Evolutionary conservation across 1,140 invertebrate species (phyloP).

Genomic region (Cotesia glomerata): DNA sequence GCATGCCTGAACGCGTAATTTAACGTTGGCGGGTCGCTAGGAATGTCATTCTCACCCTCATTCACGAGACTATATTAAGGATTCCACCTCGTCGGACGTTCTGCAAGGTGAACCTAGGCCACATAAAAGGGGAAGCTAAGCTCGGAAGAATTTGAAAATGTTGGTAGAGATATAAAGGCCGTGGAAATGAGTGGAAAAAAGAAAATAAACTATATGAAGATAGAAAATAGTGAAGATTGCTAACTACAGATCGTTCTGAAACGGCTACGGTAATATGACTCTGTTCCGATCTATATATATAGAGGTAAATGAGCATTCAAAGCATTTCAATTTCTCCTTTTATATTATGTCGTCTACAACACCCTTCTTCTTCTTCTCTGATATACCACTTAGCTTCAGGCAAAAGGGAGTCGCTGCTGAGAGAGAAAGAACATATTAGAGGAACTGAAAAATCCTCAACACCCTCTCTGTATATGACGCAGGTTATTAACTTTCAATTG

Average conservation of each 20-base stretch:
- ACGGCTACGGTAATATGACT: neutral
- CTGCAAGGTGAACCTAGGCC: neutral
- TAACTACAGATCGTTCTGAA: neutral
- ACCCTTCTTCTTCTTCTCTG: neutral
- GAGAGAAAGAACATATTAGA: neutral
- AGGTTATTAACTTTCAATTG: slow-evolving; percentile 61
- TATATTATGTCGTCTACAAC: neutral
- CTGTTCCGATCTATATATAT: neutral
- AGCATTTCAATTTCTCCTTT: slow-evolving; percentile 52
- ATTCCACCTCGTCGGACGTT: slow-evolving; percentile 43
- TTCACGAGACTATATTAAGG: slow-evolving; percentile 53
- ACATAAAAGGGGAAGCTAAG: neutral
- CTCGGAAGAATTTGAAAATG: slow-evolving; percentile 4
- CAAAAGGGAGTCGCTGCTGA: neutral
- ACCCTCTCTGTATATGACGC: slow-evolving; percentile 50
- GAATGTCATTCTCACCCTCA: slow-evolving; percentile 46
- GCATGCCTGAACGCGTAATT: slow-evolving; percentile 22
- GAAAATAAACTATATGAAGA: slow-evolving; percentile 29
- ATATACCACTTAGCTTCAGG: neutral
- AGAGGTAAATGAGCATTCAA: slow-evolving; percentile 57
- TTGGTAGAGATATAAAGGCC: neutral
- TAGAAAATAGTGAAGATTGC: neutral
- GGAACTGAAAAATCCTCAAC: slow-evolving; percentile 17
- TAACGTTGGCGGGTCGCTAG: slow-evolving; percentile 13
- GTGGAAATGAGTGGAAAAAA: neutral